Evolutionary conservation across 1,140 invertebrate genomes (phyloP), one percentile per base, ranked within the genome.

Genomic region (Lordiphosa clarofinis): DNA sequence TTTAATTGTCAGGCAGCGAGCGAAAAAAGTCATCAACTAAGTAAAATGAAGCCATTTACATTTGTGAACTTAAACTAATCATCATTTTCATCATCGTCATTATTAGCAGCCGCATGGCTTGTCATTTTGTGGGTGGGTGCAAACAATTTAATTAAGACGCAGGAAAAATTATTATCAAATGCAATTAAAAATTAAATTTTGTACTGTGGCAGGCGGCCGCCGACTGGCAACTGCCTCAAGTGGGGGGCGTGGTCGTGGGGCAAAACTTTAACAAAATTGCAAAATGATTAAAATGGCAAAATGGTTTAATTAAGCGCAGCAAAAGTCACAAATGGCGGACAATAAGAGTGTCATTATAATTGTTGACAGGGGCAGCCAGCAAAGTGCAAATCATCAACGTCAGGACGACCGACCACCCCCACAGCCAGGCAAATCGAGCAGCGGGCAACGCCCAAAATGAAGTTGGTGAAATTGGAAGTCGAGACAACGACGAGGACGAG

Each of bases 271-370:
- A 50, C 49, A 48, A 64, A 82, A 82, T 82, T 75, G 76, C 67
- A 81, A 81, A 68, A 73, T 78, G 75, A 74, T 79, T 78, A 79
- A 78, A 78, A 79, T 79, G 73, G 73, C 69, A 56, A 60, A 44
- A 67, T 70, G 62, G 74, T 72, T 64, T 64, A 75, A 69, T 61
- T 68, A 57, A 69, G 58, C 55, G 56, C 48, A 49, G 56, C 59
- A 35, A 66, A 63, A 46, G 47, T 68, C 64, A 57, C 68, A 70
- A 82, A 82, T 82, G 76, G 72, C 76, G 63, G 76, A 75, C 76
- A 82, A 73, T 76, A 76, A 69, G 76, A 81, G 67, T 82, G 78
- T 84, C 78, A 82, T 82, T 81, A 84, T 76, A 76, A 82, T 76
- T 63, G 73, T 60, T 52, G 58, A 53, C 57, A 63, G 53, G 42